Evolutionary conservation across 2,888 invertebrate genomes (phyloP).

Genomic region (Aphodius granarius): DNA sequence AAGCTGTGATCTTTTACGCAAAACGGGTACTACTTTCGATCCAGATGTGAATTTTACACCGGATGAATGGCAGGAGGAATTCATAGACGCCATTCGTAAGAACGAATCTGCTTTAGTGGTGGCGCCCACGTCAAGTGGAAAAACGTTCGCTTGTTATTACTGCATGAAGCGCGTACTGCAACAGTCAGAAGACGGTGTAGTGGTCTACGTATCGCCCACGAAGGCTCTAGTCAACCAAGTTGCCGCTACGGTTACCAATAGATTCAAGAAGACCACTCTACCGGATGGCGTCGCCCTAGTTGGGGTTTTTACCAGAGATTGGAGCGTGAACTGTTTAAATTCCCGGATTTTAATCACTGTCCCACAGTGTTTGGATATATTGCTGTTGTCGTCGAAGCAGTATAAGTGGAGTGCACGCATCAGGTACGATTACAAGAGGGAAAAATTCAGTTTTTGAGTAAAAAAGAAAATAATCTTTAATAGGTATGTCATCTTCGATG

Average conservation of each 20-base stretch:
- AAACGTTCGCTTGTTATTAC: conserved; percentile 51
- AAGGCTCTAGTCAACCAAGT: conserved; percentile 44
- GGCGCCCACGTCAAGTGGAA: conserved; percentile 51
- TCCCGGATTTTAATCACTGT: conserved; percentile 37
- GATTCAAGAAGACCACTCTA: conserved; percentile 34
- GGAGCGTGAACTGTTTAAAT: conserved; percentile 27
- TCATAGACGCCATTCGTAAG: conserved; percentile 47
- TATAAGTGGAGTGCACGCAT: conserved; percentile 31
- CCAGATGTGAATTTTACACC: conserved; percentile 41
- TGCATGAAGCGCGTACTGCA: conserved; percentile 49
- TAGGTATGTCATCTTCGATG: conserved; percentile 38
- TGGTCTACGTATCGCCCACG: conserved; percentile 49
- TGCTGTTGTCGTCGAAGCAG: conserved; percentile 33
- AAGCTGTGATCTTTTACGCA: conserved; percentile 32
- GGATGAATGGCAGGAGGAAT: conserved; percentile 48
- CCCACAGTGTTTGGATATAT: conserved; percentile 37
- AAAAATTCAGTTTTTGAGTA: too few relatives aligned
- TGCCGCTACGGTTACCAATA: conserved; percentile 34
- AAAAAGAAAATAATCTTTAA: neutral
- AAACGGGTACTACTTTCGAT: too few relatives aligned
- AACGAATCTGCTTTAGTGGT: conserved; percentile 48
- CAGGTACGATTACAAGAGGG: conserved; percentile 26
- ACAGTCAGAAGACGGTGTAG: conserved; percentile 45
- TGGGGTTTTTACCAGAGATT: conserved; percentile 37
- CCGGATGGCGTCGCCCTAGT: conserved; percentile 31